Conservation (phyloP, 1,140 invertebrate species). For the Leguminivora glycinivorella region DNA sequence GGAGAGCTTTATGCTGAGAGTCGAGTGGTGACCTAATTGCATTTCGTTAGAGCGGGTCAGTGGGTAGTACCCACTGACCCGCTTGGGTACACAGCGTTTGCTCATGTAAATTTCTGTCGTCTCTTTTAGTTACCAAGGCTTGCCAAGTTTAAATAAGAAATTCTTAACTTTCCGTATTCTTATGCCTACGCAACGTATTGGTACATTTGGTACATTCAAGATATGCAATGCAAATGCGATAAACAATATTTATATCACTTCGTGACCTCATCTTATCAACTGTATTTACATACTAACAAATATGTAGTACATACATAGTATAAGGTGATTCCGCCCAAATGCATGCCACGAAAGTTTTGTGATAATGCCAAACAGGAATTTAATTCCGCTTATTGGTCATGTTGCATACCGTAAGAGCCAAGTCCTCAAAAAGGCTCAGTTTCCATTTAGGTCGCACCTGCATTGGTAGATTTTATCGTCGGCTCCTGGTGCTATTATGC, state of each 20-base stretch:
- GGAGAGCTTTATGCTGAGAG: conserved; percentile 4
- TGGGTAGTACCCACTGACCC: no score
- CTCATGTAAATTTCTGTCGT: conserved; percentile 17
- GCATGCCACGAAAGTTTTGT: neutral
- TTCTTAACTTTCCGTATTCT: neutral
- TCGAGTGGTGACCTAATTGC: conserved; percentile 22
- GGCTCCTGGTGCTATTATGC: no score
- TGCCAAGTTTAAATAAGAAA: neutral
- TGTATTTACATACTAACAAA: no score
- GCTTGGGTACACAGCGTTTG: neutral
- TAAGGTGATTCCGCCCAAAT: no score
- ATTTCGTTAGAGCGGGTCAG: conserved; percentile 13
- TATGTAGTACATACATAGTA: no score
- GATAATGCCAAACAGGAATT: neutral
- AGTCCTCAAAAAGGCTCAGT: neutral
- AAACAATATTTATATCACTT: neutral
- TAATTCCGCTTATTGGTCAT: neutral
- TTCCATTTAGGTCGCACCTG: conserved; percentile 1
- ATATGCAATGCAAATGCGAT: neutral
- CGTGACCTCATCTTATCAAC: neutral
- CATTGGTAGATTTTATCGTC: neutral
- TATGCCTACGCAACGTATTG: neutral
- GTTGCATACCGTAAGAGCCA: neutral
- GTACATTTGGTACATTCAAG: neutral
- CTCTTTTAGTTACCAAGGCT: neutral